Percentiles rank a stretch among this genome's conserved stretches.
Conservation (phyloP, 2,797 vertebrate species). For the Allobates femoralis region DNA sequence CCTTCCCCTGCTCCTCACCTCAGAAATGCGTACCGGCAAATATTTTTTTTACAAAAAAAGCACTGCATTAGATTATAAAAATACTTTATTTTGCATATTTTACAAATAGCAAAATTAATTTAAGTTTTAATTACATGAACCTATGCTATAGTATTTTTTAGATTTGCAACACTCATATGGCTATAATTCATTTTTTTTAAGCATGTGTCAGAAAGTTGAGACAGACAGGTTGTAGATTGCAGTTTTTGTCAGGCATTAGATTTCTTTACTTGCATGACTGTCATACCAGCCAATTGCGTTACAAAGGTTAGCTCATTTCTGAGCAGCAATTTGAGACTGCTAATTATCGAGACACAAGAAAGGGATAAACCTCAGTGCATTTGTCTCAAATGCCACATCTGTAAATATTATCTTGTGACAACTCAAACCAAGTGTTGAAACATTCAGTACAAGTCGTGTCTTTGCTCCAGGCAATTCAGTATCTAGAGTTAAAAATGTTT, state of each 20-base stretch:
- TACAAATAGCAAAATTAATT: neutral
- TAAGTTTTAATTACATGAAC: neutral
- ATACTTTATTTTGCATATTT: too few relatives aligned
- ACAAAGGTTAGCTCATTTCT: conserved; percentile 42
- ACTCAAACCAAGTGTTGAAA: conserved; percentile 38
- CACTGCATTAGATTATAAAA: too few relatives aligned
- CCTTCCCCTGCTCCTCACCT: too few relatives aligned
- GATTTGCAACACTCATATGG: conserved; percentile 4
- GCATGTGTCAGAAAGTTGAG: neutral
- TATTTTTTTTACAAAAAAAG: too few relatives aligned
- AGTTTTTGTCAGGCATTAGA: conserved; percentile 17
- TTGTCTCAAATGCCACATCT: conserved; percentile 53
- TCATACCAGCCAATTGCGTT: neutral
- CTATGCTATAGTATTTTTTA: neutral
- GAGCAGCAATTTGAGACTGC: conserved; percentile 27
- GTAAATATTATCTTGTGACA: conserved; percentile 47
- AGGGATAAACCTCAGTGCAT: conserved; percentile 18
- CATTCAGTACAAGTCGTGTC: conserved; percentile 40
- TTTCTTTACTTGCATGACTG: conserved; percentile 2
- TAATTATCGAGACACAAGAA: conserved; percentile 35
- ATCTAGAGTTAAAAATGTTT: neutral
- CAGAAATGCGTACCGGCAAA: too few relatives aligned
- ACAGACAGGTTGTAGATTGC: conserved; percentile 1
- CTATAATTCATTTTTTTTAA: neutral
- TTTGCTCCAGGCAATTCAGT: conserved; percentile 5